Conservation (phyloP, 2,888 invertebrate species). For the Thereva nobilitata region DNA sequence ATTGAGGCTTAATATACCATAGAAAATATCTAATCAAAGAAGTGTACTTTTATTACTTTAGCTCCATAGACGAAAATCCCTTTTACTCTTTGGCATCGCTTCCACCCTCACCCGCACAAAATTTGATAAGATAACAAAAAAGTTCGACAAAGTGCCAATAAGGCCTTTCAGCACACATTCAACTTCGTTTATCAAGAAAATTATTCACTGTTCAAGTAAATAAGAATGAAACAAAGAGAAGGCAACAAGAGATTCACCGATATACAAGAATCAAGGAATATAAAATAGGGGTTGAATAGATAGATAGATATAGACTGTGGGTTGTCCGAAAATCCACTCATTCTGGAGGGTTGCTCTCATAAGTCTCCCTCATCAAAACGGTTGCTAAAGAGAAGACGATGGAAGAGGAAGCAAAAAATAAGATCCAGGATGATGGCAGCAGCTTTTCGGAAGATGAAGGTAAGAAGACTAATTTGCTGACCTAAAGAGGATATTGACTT, state of each 20-base stretch:
- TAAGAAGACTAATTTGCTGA: slow-evolving; percentile 35
- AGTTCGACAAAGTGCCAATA: neutral
- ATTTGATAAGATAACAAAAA: too few species aligned
- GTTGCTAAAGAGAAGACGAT: neutral
- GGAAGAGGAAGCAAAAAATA: neutral
- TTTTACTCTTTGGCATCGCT: too few species aligned
- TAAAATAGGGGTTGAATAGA: neutral
- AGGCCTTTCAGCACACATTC: slow-evolving; percentile 6
- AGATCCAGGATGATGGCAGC: slow-evolving; percentile 23
- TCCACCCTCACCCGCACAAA: too few species aligned
- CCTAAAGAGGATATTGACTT: slow-evolving; percentile 36
- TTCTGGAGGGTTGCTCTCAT: neutral
- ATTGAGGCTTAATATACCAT: too few species aligned
- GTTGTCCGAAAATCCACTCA: neutral
- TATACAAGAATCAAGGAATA: neutral
- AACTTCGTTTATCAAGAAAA: slow-evolving; percentile 13
- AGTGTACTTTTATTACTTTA: too few species aligned
- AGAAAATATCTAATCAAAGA: too few species aligned
- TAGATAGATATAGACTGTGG: too few species aligned
- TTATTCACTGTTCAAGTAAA: slow-evolving; percentile 8
- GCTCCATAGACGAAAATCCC: too few species aligned
- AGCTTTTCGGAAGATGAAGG: slow-evolving; percentile 32
- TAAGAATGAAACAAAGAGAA: too few species aligned
- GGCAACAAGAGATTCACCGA: too few species aligned
- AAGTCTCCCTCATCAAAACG: slow-evolving; percentile 14